phyloP scores from a whole-genome alignment of 2,113 vertebrate genomes.

The Psophia crepitans region DNA sequence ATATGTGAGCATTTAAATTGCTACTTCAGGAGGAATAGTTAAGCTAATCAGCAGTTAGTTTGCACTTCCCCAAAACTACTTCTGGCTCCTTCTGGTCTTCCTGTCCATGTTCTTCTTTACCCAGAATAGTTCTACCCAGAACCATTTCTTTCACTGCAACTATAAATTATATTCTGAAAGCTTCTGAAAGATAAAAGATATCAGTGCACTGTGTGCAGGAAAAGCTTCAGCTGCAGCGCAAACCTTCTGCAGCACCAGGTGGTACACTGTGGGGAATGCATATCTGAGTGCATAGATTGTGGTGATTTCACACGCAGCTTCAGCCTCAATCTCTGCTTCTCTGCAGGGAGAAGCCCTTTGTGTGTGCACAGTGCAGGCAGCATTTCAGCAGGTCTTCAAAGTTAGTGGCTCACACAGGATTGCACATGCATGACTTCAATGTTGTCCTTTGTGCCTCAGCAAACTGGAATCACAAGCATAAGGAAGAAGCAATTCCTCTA shows the following conservation, averaged over 20 bases:
- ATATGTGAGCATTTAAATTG: background rate
- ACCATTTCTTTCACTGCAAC: background rate
- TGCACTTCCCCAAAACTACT: background rate
- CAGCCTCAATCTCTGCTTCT: background rate
- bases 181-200: background rate
- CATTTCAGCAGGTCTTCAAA: background rate
- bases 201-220: background rate
- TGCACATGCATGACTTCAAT: background rate
- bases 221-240: constrained; percentile 4
- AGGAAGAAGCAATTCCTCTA: background rate
- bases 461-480: background rate
- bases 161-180: background rate
- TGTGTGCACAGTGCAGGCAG: background rate
- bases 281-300: background rate
- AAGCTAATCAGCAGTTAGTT: background rate
- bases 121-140: background rate
- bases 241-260: background rate
- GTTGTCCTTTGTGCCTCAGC: background rate
- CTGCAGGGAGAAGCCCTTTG: background rate
- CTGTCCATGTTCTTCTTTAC: background rate
- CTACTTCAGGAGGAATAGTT: background rate
- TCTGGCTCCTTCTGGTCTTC: background rate
- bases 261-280: background rate
- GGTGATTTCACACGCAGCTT: background rate
- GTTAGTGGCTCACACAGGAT: background rate